These are phyloP conservation scores for Hydroisotoma schaefferi DNA, from an alignment of 2,888 invertebrate genomes.

Conservation along the genomic window DNA sequence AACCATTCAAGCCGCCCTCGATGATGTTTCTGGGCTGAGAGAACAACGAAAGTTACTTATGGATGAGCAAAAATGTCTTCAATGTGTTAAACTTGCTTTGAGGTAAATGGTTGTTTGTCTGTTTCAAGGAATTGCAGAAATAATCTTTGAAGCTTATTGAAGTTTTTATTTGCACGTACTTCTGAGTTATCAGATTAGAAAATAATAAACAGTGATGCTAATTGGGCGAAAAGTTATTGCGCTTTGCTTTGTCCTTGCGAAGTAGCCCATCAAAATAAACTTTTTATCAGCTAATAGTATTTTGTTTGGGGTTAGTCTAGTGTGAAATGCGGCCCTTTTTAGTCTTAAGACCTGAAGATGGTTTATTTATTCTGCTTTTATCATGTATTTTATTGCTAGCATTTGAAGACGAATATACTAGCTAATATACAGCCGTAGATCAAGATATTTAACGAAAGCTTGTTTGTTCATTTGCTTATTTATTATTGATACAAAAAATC, in stretches of 20 bases:
- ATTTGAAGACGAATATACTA: no score
- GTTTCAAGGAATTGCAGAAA: no score
- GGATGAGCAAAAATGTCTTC: slow-evolving; percentile 46
- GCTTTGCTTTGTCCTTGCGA: slow-evolving; percentile 9
- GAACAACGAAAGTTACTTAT: slow-evolving; percentile 46
- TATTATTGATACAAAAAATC: background rate
- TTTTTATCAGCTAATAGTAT: background rate
- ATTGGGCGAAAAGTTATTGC: background rate
- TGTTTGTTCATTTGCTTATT: background rate
- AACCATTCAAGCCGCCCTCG: slow-evolving; percentile 77
- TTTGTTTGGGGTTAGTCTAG: slow-evolving; percentile 1
- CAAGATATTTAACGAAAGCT: background rate
- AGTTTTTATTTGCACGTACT: background rate
- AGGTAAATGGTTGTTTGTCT: slow-evolving; percentile 20
- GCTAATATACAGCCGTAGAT: no score
- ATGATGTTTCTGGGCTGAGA: slow-evolving; percentile 52
- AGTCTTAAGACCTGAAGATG: no score
- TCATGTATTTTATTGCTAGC: no score
- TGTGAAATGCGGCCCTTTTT: slow-evolving; percentile 4
- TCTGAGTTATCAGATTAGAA: slow-evolving; percentile 12
- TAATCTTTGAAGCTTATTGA: no score
- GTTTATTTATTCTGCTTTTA: no score
- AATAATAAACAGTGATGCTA: background rate
- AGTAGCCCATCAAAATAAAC: slow-evolving; percentile 1
- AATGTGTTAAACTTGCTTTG: slow-evolving; percentile 41